Conservation (phyloP, 2,888 invertebrate species). For the Coenonympha arcania region DNA sequence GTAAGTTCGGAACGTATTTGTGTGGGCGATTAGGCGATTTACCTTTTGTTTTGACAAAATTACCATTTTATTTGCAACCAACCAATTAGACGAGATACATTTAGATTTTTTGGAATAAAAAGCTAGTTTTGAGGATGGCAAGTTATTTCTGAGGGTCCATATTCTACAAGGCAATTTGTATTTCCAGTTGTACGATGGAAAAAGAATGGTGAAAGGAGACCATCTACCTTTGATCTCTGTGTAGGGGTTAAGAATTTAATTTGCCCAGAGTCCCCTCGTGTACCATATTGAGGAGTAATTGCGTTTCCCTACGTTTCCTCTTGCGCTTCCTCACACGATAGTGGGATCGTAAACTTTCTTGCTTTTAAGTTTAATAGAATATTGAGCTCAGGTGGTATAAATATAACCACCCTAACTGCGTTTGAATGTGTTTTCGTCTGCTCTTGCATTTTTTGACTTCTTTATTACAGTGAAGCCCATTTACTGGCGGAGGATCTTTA, state of each 20-base stretch:
- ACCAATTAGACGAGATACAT: too few species aligned
- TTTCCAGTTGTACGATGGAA: neutral
- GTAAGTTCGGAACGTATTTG: too few species aligned
- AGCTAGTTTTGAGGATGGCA: too few species aligned
- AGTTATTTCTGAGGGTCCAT: too few species aligned
- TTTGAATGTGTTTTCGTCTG: too few species aligned
- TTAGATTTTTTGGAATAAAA: too few species aligned
- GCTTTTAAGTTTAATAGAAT: neutral
- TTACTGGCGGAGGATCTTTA: too few species aligned
- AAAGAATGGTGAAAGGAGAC: neutral
- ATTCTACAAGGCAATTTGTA: too few species aligned
- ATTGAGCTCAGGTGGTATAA: neutral
- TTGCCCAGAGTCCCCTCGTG: neutral
- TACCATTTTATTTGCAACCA: too few species aligned
- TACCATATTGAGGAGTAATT: neutral
- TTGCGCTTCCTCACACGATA: conserved; percentile 3
- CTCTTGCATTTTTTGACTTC: too few species aligned
- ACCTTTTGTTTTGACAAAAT: neutral
- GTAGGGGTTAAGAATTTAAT: neutral
- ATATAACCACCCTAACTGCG: neutral
- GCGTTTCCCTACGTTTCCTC: neutral
- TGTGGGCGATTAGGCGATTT: too few species aligned
- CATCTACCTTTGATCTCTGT: neutral
- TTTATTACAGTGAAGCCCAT: too few species aligned
- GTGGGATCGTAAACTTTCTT: neutral